These are phyloP conservation scores for Julus scandinavius DNA, from an alignment of 2,888 invertebrate genomes.

Conservation along the genomic window DNA sequence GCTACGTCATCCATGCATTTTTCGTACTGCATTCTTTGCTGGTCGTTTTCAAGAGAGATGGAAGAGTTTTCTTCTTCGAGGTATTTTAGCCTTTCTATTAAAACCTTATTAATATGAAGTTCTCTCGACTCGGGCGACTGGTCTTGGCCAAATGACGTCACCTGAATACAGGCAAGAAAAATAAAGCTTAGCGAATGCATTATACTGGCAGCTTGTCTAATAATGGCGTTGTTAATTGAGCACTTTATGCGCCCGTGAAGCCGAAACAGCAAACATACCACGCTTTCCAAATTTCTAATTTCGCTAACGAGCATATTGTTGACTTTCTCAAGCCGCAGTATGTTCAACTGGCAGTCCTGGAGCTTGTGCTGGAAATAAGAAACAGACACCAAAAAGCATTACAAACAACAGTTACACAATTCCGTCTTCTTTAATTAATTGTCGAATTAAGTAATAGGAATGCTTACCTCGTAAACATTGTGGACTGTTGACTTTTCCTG, in stretches of 20 bases:
- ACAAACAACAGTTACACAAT: constrained; percentile 28
- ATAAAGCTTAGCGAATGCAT: not conserved
- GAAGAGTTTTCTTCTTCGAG: constrained; percentile 73
- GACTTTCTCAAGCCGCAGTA: constrained; percentile 60
- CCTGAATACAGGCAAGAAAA: constrained; percentile 25
- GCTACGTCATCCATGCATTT: constrained; percentile 84
- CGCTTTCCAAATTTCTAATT: constrained; percentile 59
- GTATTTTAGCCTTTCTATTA: constrained; percentile 70
- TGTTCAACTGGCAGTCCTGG: constrained; percentile 59
- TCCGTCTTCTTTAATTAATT: not conserved
- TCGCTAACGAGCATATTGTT: constrained; percentile 60
- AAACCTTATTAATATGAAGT: constrained; percentile 62
- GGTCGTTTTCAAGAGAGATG: constrained; percentile 74
- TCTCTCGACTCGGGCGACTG: constrained; percentile 55
- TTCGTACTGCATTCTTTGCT: constrained; percentile 79
- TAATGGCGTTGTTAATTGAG: not conserved
- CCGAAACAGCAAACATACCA: constrained; percentile 57
- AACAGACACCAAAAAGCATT: not conserved
- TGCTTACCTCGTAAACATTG: constrained; percentile 42
- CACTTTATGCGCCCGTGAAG: not conserved
- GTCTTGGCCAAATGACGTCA: constrained; percentile 45
- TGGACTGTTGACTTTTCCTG: constrained; percentile 50
- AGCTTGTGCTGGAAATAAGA: constrained; percentile 54
- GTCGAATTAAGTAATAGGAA: constrained; percentile 25
- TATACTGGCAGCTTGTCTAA: constrained; percentile 14